Conservation (phyloP, 2,797 vertebrate species). For the Novumbra hubbsi region DNA sequence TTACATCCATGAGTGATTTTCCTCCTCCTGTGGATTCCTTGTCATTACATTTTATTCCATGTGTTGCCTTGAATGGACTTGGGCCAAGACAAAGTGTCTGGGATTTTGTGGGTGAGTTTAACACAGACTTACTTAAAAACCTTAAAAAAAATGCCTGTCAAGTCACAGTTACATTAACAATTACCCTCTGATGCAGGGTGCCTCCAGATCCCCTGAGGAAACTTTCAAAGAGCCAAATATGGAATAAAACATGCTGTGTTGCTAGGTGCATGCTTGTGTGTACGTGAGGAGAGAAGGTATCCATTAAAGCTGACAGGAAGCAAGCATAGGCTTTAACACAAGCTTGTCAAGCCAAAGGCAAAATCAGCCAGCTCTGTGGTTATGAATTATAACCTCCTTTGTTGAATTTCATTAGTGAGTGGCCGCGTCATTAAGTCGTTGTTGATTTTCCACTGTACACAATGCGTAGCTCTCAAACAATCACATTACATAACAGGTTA, state of each 20-base stretch:
- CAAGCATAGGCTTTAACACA: slow-evolving; percentile 11
- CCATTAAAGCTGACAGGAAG: slow-evolving; percentile 25
- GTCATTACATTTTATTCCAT: slow-evolving; percentile 6
- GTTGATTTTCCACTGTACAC: slow-evolving; percentile 30
- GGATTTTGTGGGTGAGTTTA: slow-evolving; percentile 1
- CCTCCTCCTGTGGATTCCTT: neutral
- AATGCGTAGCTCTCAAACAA: slow-evolving; percentile 29
- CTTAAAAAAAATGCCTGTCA: neutral
- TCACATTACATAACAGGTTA: slow-evolving; percentile 31
- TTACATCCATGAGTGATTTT: slow-evolving; percentile 1
- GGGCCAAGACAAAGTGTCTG: neutral
- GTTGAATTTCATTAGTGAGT: slow-evolving; percentile 33
- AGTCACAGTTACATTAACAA: neutral
- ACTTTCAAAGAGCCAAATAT: too few species aligned
- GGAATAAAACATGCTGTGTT: neutral
- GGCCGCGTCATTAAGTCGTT: slow-evolving; percentile 28
- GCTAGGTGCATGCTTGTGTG: neutral
- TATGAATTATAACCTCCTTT: slow-evolving; percentile 31
- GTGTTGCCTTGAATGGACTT: neutral
- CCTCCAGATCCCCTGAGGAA: neutral
- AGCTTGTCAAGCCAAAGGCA: slow-evolving; percentile 3
- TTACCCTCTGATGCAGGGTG: neutral
- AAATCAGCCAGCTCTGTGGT: slow-evolving; percentile 41
- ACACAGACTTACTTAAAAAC: slow-evolving; percentile 4
- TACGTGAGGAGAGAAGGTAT: neutral